These are phyloP conservation scores for Corythaixoides concolor DNA, from an alignment of 2,113 vertebrate species.

Conservation along the genomic window DNA sequence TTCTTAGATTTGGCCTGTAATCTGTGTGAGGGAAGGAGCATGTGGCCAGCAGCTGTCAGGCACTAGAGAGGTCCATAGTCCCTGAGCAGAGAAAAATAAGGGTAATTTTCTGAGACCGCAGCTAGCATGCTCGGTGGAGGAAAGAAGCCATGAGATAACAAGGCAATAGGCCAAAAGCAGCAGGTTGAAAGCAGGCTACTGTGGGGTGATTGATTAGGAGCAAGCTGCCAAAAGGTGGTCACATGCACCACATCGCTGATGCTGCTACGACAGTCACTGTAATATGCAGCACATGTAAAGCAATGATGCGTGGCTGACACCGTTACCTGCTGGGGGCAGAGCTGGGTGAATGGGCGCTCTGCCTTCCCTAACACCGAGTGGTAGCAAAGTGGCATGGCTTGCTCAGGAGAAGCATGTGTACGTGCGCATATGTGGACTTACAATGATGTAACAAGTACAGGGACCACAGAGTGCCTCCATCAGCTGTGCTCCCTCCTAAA, in stretches of 20 bases:
- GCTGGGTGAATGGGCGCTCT: not conserved
- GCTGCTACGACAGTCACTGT: not conserved
- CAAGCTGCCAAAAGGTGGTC: not conserved
- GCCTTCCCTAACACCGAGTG: accelerated
- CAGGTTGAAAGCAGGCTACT: not conserved
- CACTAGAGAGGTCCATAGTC: not conserved
- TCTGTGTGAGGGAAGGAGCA: not conserved
- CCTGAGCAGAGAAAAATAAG: conserved; percentile 8
- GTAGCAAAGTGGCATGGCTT: not conserved
- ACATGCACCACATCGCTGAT: accelerated
- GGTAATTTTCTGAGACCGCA: not conserved
- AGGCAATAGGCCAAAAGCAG: not conserved
- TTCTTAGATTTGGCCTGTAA: not conserved
- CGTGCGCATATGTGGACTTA: not conserved
- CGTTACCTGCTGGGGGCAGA: not conserved
- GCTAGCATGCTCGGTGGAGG: not conserved
- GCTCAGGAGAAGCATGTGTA: not conserved
- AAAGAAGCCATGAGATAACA: not conserved
- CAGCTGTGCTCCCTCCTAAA: not conserved
- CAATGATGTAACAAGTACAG: not conserved
- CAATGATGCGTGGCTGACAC: not conserved
- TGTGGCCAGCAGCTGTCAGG: not conserved
- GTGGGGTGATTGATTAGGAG: not conserved
- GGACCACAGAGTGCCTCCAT: not conserved
- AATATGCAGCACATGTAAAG: not conserved